Evolutionary conservation across 2,797 vertebrate genomes (phyloP).

Genomic region (Myiothlypis coronata): DNA sequence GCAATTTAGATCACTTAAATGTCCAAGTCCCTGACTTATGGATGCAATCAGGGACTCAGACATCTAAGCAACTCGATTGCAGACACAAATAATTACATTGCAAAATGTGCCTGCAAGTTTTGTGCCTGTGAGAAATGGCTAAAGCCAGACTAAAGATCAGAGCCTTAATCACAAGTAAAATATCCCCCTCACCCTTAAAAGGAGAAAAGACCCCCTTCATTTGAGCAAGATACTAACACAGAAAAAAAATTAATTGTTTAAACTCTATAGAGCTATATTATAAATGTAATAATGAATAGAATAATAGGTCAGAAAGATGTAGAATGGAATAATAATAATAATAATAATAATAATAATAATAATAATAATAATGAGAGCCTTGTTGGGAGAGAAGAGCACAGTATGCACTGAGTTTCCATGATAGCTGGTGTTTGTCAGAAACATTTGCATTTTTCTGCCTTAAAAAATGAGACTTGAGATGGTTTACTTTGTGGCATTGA

Average conservation of each 20-base stretch:
- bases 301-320: neutral
- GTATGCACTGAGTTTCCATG: neutral
- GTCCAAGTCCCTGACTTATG: slow-evolving; percentile 53
- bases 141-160: slow-evolving; percentile 25
- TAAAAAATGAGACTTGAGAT: neutral
- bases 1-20: slow-evolving; percentile 65
- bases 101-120: slow-evolving; percentile 45
- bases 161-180: slow-evolving; percentile 28
- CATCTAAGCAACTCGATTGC: slow-evolving; percentile 56
- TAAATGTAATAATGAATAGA: neutral
- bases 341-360: neutral
- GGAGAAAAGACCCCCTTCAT: neutral
- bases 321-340: neutral
- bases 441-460: neutral
- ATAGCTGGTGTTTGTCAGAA: neutral
- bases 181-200: neutral
- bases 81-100: slow-evolving; percentile 56
- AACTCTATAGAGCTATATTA: neutral
- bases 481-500: neutral
- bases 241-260: neutral
- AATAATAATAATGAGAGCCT: neutral
- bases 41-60: slow-evolving; percentile 58
- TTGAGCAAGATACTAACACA: neutral
- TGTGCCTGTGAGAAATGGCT: slow-evolving; percentile 22
- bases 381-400: neutral